Evolutionary conservation across 2,888 invertebrate genomes (phyloP), one percentile per base, ranked within the genome.

Genomic region (Ypsolopha scabrella): DNA sequence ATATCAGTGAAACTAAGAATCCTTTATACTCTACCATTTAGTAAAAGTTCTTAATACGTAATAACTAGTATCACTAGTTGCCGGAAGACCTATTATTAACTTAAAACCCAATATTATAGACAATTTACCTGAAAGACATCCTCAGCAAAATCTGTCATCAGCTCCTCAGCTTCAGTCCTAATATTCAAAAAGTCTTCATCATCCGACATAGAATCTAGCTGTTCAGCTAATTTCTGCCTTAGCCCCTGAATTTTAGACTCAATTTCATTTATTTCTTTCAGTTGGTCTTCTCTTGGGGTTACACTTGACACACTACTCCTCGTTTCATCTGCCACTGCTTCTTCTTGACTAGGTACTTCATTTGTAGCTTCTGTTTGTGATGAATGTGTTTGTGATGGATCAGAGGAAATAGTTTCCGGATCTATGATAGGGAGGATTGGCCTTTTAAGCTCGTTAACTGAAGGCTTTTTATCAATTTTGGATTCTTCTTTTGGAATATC

Each of bases 181-280:
- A 92, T 87, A 70, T 89, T 91, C 38, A 90, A 75, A 65, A 90
- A 89, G 67, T 92, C 91, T 57, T 91, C 91, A 67, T 90, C 90
- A 56, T 90, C 90, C 6, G 88, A 88, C 72, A 89, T 88, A 54
- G 87, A 87, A 57, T 88, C 87, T 43, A 89, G 68, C 53, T 85
- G 83, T 50, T 82, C 80, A 0, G 67, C 72, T 50, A 83, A 68
- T 65, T 85, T 86, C 57, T 80, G 78, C 59, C 79, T 83, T 51
- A 83, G 62, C 0, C 80, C 83, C 54, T 78, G 75, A 50, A 92
- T 91, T 72, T 90, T 90, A 56, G 87, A 88, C 75, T 92, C 91
- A 58, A 92, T 89, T 60, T 77, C 75, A 56, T 70, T 75, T 52
- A 82, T 81, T 60, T 86, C 86, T 48, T 76, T 79, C 6, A 82